Conservation (phyloP, 2,113 vertebrate genomes). For the Datnioides undecimradiatus region DNA sequence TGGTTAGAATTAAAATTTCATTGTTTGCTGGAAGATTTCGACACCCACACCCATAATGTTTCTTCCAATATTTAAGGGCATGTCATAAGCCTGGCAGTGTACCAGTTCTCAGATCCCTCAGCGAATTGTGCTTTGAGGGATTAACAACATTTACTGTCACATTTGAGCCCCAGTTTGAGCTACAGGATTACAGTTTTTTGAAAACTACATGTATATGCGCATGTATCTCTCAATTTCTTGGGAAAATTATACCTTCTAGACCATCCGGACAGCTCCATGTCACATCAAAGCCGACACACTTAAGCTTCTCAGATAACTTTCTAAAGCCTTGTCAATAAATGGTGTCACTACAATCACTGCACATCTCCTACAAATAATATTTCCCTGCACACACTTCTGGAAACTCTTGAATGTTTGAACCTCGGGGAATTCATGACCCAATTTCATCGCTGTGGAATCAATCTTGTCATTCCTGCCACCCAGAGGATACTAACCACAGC, state of each 20-base stretch:
- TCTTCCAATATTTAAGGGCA: slow-evolving; percentile 77
- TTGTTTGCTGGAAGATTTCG: slow-evolving; percentile 75
- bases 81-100: slow-evolving; percentile 71
- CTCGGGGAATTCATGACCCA: slow-evolving; percentile 67
- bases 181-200: slow-evolving; percentile 53
- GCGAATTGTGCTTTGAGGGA: slow-evolving; percentile 75
- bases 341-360: slow-evolving; percentile 50
- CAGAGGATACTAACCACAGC: slow-evolving; percentile 51
- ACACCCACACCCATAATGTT: slow-evolving; percentile 65
- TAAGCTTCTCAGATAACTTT: slow-evolving; percentile 69
- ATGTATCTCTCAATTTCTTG: slow-evolving; percentile 63
- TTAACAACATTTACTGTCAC: slow-evolving; percentile 79
- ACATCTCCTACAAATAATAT: slow-evolving; percentile 50
- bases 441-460: slow-evolving; percentile 66
- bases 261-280: slow-evolving; percentile 56
- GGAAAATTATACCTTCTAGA: slow-evolving; percentile 44
- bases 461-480: slow-evolving; percentile 66
- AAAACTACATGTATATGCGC: slow-evolving; percentile 50
- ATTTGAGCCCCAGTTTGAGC: slow-evolving; percentile 66
- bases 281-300: slow-evolving; percentile 78
- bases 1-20: slow-evolving; percentile 80
- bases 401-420: slow-evolving; percentile 58
- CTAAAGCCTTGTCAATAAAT: slow-evolving; percentile 69
- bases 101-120: slow-evolving; percentile 68
- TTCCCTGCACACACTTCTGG: slow-evolving; percentile 36